These are phyloP conservation scores for Phocides pigmalion DNA, from an alignment of 1,140 invertebrate genomes.

Conservation along the genomic window DNA sequence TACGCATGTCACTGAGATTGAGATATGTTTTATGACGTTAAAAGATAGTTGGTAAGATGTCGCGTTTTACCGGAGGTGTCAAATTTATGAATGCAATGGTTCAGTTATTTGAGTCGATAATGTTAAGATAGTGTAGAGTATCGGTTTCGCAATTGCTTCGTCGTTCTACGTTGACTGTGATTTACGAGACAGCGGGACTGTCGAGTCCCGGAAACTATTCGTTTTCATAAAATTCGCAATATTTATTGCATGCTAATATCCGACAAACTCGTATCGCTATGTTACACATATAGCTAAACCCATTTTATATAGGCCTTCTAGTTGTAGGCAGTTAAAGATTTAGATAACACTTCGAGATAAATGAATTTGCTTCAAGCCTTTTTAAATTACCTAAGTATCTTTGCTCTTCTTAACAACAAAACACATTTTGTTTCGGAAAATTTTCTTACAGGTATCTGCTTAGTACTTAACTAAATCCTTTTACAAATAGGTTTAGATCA, in stretches of 20 bases:
- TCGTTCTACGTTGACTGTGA: conserved; percentile 29
- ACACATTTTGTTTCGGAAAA: too few species aligned
- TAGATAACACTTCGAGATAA: conserved; percentile 22
- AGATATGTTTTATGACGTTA: conserved; percentile 75
- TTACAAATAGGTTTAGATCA: too few species aligned
- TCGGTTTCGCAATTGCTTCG: conserved; percentile 26
- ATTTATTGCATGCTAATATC: conserved; percentile 41
- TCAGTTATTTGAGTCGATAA: conserved; percentile 36
- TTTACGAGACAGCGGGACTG: conserved; percentile 28
- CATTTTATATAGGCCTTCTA: conserved; percentile 15
- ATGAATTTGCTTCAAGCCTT: conserved; percentile 2
- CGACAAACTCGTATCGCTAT: conserved; percentile 13
- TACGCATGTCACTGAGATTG: conserved; percentile 58
- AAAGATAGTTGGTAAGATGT: conserved; percentile 42
- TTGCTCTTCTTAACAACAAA: neutral
- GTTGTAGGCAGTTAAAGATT: conserved; percentile 1
- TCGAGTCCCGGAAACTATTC: conserved; percentile 16
- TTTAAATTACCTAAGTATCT: conserved; percentile 5
- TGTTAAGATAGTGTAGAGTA: neutral
- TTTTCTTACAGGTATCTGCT: too few species aligned
- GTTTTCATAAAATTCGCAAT: conserved; percentile 43
- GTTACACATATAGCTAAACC: neutral
- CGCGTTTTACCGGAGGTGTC: conserved; percentile 31
- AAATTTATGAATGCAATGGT: conserved; percentile 45
- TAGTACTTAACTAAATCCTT: too few species aligned